Evolutionary conservation across 2,113 vertebrate genomes (phyloP).

Genomic region (Rhinolophus ferrumequinum): DNA sequence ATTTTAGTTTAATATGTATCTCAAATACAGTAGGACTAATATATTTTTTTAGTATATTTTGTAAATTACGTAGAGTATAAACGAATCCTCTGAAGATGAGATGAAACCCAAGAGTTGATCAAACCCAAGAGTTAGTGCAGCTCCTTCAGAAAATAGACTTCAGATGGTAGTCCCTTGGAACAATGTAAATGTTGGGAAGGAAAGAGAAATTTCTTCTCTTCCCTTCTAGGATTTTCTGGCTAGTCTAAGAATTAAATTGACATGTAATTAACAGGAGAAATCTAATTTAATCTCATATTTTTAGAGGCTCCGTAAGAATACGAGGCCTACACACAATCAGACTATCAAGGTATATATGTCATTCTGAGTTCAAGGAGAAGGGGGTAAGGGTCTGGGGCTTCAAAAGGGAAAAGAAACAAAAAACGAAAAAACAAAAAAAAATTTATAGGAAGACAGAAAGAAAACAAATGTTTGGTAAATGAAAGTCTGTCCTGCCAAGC

Average conservation of each 20-base stretch:
- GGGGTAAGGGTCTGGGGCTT: too few relatives aligned
- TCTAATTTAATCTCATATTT: neutral
- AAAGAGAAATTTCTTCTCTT: neutral
- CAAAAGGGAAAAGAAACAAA: too few relatives aligned
- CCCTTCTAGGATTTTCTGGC: neutral
- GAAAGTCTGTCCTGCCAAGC: too few relatives aligned
- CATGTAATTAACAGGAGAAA: neutral
- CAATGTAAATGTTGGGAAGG: neutral
- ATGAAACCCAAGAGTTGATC: neutral
- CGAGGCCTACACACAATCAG: too few relatives aligned
- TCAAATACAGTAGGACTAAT: neutral
- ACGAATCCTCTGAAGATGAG: neutral
- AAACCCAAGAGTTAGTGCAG: accelerated
- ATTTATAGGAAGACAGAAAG: neutral
- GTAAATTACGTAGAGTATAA: neutral
- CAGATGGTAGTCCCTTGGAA: neutral
- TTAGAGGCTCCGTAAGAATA: neutral
- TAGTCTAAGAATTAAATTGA: neutral
- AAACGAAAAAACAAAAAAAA: too few relatives aligned
- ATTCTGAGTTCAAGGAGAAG: neutral
- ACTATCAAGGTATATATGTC: neutral
- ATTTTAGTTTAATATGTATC: neutral
- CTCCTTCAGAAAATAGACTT: neutral
- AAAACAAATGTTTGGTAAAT: too few relatives aligned
- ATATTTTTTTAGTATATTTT: neutral